These are phyloP conservation scores for Parnassius apollo DNA, from an alignment of 2,888 invertebrate genomes.

Conservation along the genomic window DNA sequence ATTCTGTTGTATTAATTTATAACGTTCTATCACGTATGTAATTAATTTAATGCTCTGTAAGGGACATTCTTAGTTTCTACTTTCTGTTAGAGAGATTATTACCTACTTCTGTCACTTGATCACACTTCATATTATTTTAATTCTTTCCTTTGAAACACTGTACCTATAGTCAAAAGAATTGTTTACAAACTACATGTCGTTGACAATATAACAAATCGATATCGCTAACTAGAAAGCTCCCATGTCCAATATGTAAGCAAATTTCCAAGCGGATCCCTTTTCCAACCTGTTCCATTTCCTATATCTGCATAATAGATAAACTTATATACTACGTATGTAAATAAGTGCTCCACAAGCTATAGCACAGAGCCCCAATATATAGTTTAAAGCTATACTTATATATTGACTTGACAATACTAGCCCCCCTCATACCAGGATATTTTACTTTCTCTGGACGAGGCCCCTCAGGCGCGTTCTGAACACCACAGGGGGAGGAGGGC, in stretches of 20 bases:
- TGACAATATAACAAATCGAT: slow-evolving; percentile 42
- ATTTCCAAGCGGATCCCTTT: slow-evolving; percentile 60
- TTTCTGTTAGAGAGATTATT: too few relatives aligned
- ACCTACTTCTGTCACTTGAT: too few relatives aligned
- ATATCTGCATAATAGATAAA: slow-evolving; percentile 79
- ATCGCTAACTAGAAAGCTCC: slow-evolving; percentile 48
- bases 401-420: slow-evolving; percentile 79
- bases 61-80: too few relatives aligned
- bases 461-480: slow-evolving; percentile 70
- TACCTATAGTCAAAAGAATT: neutral
- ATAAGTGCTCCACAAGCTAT: slow-evolving; percentile 69
- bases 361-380: slow-evolving; percentile 71
- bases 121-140: too few relatives aligned
- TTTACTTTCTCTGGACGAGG: slow-evolving; percentile 80
- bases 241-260: slow-evolving; percentile 64
- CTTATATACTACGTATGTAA: slow-evolving; percentile 75
- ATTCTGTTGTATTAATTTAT: too few relatives aligned
- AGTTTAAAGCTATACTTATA: slow-evolving; percentile 80
- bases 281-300: slow-evolving; percentile 72
- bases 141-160: too few relatives aligned
- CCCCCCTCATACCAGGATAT: slow-evolving; percentile 79
- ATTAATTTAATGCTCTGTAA: too few relatives aligned
- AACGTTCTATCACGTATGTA: too few relatives aligned
- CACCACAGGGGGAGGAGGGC: slow-evolving; percentile 48
- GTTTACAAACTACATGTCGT: slow-evolving; percentile 14